Conservation (phyloP, 2,797 vertebrate genomes). For the Esox masquinongy region DNA sequence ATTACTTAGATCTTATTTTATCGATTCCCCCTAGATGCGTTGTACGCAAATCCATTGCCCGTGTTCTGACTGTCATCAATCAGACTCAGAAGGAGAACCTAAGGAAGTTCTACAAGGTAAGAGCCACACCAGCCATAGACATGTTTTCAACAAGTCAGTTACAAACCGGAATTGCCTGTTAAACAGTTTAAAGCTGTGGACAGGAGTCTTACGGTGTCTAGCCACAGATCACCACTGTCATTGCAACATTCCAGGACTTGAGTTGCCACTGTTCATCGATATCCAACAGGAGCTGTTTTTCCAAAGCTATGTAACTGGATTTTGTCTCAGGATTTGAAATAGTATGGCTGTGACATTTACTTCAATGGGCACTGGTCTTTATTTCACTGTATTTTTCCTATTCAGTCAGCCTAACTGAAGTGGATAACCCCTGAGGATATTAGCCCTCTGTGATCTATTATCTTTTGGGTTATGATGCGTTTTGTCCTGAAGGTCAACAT, state of each 20-base stretch:
- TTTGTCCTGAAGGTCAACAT: background rate
- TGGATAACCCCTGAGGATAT: too few relatives aligned
- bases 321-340: too few relatives aligned
- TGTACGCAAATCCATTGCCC: slow-evolving; percentile 96
- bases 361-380: too few relatives aligned
- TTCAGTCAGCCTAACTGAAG: too few relatives aligned
- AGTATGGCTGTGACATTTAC: too few relatives aligned
- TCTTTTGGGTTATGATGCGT: background rate
- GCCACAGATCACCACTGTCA: background rate
- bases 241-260: background rate
- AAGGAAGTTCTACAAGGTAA: slow-evolving; percentile 97
- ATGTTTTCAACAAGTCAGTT: background rate
- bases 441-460: background rate
- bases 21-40: slow-evolving; percentile 80
- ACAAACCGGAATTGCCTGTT: background rate
- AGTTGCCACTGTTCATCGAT: background rate
- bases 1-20: background rate
- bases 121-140: slow-evolving; percentile 7
- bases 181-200: background rate
- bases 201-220: background rate
- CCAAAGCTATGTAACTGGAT: too few relatives aligned
- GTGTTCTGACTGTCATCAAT: slow-evolving; percentile 97
- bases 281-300: background rate
- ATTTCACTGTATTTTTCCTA: too few relatives aligned
- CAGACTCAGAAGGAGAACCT: slow-evolving; percentile 99